phyloP scores from a whole-genome alignment of 2,888 invertebrate species.

The Dascillus cervinus region DNA sequence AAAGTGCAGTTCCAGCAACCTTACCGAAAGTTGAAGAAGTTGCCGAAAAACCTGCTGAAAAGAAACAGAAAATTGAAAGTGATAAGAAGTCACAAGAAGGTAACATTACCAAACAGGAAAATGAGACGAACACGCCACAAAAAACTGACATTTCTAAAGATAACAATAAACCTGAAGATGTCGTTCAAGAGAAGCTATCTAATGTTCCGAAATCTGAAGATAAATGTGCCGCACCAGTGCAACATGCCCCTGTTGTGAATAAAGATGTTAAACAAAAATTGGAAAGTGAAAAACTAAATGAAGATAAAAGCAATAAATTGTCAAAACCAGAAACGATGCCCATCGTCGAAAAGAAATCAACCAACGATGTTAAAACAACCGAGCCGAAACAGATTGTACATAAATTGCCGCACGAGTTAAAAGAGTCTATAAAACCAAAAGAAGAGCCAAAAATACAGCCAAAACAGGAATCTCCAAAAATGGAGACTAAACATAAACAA shows the following conservation, averaged over 20 bases:
- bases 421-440: slow-evolving; percentile 30
- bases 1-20: slow-evolving; percentile 2
- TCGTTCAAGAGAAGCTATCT: not conserved
- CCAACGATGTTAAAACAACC: slow-evolving; percentile 47
- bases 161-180: not conserved
- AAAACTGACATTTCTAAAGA: not conserved
- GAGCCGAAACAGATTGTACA: too few species aligned
- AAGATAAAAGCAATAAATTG: slow-evolving; percentile 7
- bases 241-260: not conserved
- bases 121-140: not conserved
- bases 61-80: not conserved
- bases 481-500: slow-evolving; percentile 26
- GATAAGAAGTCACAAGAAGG: not conserved
- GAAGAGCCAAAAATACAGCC: slow-evolving; percentile 43
- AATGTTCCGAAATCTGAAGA: slow-evolving; percentile 1
- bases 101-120: not conserved
- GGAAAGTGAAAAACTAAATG: slow-evolving; percentile 5
- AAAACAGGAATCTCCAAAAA: slow-evolving; percentile 43
- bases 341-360: slow-evolving; percentile 29
- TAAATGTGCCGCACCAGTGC: not conserved
- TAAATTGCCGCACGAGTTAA: slow-evolving; percentile 39
- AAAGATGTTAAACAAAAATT: not conserved
- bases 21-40: slow-evolving; percentile 7
- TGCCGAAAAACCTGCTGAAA: slow-evolving; percentile 10
- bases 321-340: slow-evolving; percentile 5